A percentile compares a stretch with the other conserved stretches of the same genome.
Conservation (phyloP, 1,140 invertebrate genomes). For the Temnothorax longispinosus region DNA sequence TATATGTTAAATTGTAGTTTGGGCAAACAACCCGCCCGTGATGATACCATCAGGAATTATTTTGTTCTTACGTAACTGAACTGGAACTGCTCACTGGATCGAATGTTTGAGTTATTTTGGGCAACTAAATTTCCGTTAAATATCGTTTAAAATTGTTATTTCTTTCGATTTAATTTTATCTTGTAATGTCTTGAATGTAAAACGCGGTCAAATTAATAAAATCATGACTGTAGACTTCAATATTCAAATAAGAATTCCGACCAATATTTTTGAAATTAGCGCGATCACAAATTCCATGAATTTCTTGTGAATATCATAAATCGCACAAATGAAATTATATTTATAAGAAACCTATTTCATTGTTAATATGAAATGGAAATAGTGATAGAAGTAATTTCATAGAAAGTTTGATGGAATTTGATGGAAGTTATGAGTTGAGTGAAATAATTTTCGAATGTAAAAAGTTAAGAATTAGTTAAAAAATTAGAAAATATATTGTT, state of each 20-base stretch:
- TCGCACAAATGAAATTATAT: background rate
- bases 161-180: background rate
- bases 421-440: no score
- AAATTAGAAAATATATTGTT: background rate
- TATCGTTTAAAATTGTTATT: slow-evolving; percentile 24
- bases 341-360: no score
- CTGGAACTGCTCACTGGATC: slow-evolving; percentile 37
- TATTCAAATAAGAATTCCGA: background rate
- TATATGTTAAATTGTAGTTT: slow-evolving; percentile 37
- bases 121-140: background rate
- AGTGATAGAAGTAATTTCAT: no score
- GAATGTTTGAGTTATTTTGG: slow-evolving; percentile 9
- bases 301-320: background rate
- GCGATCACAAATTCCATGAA: background rate
- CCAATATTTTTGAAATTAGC: background rate
- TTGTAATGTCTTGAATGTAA: background rate
- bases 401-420: no score
- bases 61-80: slow-evolving; percentile 45
- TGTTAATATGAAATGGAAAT: no score
- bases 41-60: slow-evolving; percentile 10
- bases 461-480: background rate
- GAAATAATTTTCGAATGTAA: no score
- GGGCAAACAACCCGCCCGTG: background rate
- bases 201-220: background rate
- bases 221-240: background rate